These are phyloP conservation scores for Trachymyrmex cornetzi DNA, from an alignment of 1,140 invertebrate genomes.

Conservation along the genomic window DNA sequence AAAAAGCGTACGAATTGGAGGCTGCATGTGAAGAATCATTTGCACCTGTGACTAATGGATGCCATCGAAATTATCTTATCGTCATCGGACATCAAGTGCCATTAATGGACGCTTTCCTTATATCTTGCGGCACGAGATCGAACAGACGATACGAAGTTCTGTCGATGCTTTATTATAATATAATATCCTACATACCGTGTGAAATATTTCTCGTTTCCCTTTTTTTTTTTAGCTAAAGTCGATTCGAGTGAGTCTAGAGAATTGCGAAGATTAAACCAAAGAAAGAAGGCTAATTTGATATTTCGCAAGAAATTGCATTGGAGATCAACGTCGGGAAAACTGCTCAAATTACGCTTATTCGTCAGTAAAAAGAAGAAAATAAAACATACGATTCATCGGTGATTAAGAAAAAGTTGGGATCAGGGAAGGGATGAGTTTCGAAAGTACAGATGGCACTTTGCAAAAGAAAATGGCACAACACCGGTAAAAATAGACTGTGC, in stretches of 20 bases:
- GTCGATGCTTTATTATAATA: background rate
- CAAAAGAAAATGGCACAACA: slow-evolving; percentile 24
- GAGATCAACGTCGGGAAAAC: background rate
- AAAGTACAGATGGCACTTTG: background rate
- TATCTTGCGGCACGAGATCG: slow-evolving; percentile 9
- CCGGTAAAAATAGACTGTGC: slow-evolving; percentile 37
- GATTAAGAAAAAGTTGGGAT: background rate
- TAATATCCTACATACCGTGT: background rate
- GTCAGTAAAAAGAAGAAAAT: too few species aligned
- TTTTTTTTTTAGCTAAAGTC: background rate
- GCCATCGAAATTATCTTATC: slow-evolving; percentile 46
- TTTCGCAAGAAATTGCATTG: background rate
- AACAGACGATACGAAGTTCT: background rate
- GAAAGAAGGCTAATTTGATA: background rate
- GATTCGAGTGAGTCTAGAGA: background rate
- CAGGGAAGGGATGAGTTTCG: background rate
- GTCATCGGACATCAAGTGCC: slow-evolving; percentile 28
- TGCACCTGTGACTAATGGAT: slow-evolving; percentile 38
- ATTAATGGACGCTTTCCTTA: slow-evolving; percentile 37
- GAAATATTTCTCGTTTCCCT: background rate
- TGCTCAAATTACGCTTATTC: background rate
- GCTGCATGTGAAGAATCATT: slow-evolving; percentile 26
- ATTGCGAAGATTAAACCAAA: background rate
- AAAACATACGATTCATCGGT: background rate
- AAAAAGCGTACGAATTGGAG: background rate